Conservation (phyloP, 2,888 invertebrate species). For the Melinaea marsaeus region DNA sequence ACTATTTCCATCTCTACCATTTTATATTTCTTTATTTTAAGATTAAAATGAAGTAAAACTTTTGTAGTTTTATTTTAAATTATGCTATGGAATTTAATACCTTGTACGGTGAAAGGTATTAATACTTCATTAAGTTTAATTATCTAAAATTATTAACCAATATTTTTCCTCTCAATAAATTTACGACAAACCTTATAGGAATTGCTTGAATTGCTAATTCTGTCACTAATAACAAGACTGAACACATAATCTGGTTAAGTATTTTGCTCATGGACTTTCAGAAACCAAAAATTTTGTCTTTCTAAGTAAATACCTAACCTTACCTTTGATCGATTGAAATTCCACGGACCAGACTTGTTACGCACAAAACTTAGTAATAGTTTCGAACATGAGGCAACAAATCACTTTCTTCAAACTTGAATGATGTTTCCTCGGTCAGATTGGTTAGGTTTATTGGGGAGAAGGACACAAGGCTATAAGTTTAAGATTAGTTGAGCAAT, state of each 20-base stretch:
- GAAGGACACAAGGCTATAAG: background rate
- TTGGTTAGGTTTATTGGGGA: background rate
- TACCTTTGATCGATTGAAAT: conserved; percentile 15
- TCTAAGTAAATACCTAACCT: conserved; percentile 13
- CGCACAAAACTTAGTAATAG: conserved; percentile 20
- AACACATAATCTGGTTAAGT: too few species aligned
- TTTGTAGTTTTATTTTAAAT: too few species aligned
- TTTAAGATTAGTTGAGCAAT: background rate
- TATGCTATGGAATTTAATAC: too few species aligned
- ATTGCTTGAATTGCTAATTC: too few species aligned
- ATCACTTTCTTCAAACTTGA: conserved; percentile 5
- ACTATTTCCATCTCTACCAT: background rate
- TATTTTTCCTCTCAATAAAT: too few species aligned
- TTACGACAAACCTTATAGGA: too few species aligned
- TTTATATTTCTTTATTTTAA: background rate
- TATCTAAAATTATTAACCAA: too few species aligned
- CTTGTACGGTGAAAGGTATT: too few species aligned
- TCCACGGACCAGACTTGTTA: conserved; percentile 13
- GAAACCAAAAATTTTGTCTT: conserved; percentile 10
- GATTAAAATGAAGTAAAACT: too few species aligned
- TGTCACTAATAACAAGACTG: too few species aligned
- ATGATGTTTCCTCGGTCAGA: background rate
- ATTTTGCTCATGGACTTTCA: background rate
- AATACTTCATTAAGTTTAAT: too few species aligned
- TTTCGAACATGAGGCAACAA: conserved; percentile 11